Evolutionary conservation across 2,888 invertebrate genomes (phyloP), one percentile per base, ranked within the genome.

Genomic region (Xylota sylvarum): DNA sequence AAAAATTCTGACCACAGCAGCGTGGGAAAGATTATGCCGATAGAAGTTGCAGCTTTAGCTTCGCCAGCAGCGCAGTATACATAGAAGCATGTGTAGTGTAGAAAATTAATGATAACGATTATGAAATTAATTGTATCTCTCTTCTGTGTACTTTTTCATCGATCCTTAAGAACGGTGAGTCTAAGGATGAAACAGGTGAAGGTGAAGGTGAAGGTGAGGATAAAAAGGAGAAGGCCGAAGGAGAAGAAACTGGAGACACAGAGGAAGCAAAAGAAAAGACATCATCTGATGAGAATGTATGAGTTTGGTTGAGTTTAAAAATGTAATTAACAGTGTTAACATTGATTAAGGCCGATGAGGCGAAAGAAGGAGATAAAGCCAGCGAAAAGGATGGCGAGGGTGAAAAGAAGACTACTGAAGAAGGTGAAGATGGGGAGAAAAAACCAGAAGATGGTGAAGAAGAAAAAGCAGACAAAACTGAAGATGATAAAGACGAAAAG

Each of bases 271-370:
- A 77, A 37, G 86, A 82, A 73, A 86, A 82, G 73, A 80, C 88
- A 65, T 73, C 82, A 23, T 64, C 80, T n/a, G 70, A 48, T 17
- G 73, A 76, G 64, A 85, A 80, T 46, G 83, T 86, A 65, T 80
- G 88, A 79, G 64, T 70, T 46, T 82, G 79, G 35, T 87, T 87
- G 17, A 73, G 60, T 67, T 67, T 60, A 32, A 10, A 58, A 60
- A 60, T 46, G 58, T 10, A 77, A 60, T 64, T 19, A 64, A 77
- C 27, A 88, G 83, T 80, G 74, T 80, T 80, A 64, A 84, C 35
- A 81, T 81, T 69, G 88, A 89, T 74, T 80, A 85, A 55, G 83
- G 77, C 17, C 88, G 88, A 77, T 27, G 77, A 78, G 30, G 76
- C 60, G 6, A 76, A 79, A 6, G 82, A 60, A 46, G 69, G 58